These are phyloP conservation scores for Drosophila niveifrons DNA, from an alignment of 2,888 invertebrate species.

Conservation along the genomic window DNA sequence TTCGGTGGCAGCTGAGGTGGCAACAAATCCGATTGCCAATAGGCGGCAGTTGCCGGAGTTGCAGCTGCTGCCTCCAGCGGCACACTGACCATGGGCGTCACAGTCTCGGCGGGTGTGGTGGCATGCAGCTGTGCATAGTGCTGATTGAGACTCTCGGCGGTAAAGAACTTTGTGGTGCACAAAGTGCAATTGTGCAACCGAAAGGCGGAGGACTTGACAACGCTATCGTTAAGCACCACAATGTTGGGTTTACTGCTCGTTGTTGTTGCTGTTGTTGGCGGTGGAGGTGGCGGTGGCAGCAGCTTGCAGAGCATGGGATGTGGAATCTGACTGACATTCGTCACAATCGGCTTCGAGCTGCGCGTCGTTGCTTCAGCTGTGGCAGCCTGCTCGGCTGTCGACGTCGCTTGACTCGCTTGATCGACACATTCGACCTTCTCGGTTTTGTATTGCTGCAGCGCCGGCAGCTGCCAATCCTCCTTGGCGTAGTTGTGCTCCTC, in stretches of 20 bases:
- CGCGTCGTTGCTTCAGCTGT: constrained; percentile 35
- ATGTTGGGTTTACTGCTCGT: constrained; percentile 80
- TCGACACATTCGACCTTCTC: constrained; percentile 79
- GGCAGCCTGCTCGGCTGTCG: neutral
- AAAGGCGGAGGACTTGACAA: constrained; percentile 83
- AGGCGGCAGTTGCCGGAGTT: constrained; percentile 21
- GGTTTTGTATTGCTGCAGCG: constrained; percentile 78
- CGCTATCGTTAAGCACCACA: constrained; percentile 85
- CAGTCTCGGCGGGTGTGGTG: constrained; percentile 11
- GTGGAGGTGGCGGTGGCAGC: constrained; percentile 44
- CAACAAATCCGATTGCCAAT: constrained; percentile 69
- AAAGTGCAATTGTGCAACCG: constrained; percentile 80
- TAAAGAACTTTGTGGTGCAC: constrained; percentile 83
- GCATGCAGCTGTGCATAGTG: constrained; percentile 66
- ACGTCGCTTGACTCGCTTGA: neutral
- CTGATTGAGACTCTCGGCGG: constrained; percentile 79
- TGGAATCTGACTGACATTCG: constrained; percentile 81
- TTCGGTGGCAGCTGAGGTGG: constrained; percentile 51
- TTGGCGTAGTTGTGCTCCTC: constrained; percentile 84
- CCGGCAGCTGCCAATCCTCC: constrained; percentile 80
- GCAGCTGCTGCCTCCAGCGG: constrained; percentile 59
- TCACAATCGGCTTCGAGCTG: constrained; percentile 80
- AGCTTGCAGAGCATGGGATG: constrained; percentile 65
- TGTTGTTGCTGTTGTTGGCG: constrained; percentile 30
- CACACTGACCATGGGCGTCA: constrained; percentile 78